A percentile compares a stretch with the other conserved stretches of the same genome.
phyloP scores from a whole-genome alignment of 2,113 vertebrate genomes.

The Anoplopoma fimbria region DNA sequence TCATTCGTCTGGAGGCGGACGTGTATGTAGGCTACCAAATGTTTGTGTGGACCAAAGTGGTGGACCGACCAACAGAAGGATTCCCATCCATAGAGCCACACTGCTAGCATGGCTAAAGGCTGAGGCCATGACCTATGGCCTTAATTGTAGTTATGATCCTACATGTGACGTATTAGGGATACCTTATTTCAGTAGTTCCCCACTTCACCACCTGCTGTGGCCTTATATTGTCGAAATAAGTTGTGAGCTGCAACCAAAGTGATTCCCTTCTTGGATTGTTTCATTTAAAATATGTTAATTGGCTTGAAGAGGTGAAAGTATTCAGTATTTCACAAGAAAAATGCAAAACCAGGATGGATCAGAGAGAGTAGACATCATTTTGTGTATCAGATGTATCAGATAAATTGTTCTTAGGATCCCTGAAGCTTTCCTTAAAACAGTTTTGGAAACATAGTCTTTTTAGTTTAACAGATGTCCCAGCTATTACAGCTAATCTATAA shows the following conservation, averaged over 20 bases:
- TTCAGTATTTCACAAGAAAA: not conserved
- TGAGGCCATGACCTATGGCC: not conserved
- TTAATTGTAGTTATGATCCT: not conserved
- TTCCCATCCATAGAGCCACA: not conserved
- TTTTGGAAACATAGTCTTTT: not conserved
- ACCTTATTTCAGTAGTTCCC: not conserved
- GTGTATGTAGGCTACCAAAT: not conserved
- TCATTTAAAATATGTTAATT: not conserved
- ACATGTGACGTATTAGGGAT: too few species aligned
- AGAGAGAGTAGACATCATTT: not conserved
- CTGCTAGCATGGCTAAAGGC: not conserved
- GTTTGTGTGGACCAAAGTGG: not conserved
- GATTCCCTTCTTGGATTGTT: not conserved
- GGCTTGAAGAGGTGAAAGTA: not conserved
- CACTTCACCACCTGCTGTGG: not conserved
- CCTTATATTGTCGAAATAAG: not conserved
- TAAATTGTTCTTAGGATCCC: not conserved
- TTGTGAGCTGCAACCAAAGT: not conserved
- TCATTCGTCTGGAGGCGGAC: too few species aligned
- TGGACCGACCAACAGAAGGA: not conserved
- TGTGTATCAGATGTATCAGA: not conserved
- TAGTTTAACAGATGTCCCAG: not conserved
- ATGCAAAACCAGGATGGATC: not conserved
- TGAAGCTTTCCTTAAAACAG: not conserved
- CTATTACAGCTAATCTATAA: slow-evolving; percentile 6